These are phyloP conservation scores for Stictonetta naevosa DNA, from an alignment of 2,113 vertebrate genomes.

Conservation along the genomic window DNA sequence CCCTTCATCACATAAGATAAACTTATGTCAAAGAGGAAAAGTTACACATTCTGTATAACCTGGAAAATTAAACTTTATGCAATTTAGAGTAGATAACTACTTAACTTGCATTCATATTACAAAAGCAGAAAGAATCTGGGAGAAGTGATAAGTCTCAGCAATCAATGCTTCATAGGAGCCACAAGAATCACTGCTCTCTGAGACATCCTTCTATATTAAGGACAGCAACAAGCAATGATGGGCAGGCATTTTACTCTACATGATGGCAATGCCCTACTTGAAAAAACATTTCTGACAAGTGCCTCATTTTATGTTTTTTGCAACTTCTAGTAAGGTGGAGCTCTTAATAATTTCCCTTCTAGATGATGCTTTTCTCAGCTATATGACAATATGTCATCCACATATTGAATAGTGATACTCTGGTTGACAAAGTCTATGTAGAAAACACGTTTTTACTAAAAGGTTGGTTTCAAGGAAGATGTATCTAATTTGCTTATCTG, in stretches of 20 bases:
- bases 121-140: background rate
- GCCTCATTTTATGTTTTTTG: background rate
- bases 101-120: background rate
- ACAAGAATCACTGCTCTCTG: background rate
- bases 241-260: background rate
- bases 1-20: background rate
- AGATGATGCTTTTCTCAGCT: background rate
- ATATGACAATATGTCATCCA: background rate
- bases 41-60: background rate
- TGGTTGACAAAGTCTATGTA: background rate
- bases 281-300: background rate
- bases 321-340: background rate
- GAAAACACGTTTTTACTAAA: slow-evolving; percentile 1
- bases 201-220: background rate
- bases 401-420: background rate
- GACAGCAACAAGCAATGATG: background rate
- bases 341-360: background rate
- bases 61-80: background rate
- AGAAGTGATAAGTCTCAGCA: background rate
- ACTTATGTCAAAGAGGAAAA: background rate
- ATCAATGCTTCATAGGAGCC: background rate
- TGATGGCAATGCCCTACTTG: background rate
- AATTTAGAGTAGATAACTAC: background rate
- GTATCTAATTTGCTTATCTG: background rate
- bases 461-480: slow-evolving; percentile 16